These are phyloP conservation scores for Siniperca obscura DNA, from an alignment of 2,797 vertebrate species.

Conservation along the genomic window DNA sequence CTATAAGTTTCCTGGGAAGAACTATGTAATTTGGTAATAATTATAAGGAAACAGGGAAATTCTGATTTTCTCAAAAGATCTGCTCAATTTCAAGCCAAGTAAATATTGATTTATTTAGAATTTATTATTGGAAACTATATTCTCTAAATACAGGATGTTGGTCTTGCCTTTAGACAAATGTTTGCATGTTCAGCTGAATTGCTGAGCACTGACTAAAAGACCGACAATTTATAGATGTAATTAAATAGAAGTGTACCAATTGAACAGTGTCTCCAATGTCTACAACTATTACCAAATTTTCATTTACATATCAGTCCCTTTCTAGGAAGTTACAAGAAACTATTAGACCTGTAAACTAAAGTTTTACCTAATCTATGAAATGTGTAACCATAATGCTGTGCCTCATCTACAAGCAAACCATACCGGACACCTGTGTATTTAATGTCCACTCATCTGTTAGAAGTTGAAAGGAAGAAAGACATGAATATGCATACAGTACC, in stretches of 20 bases:
- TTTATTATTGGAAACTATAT: not conserved
- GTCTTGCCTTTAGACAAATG: not conserved
- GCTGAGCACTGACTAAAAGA: not conserved
- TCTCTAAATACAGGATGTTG: not conserved
- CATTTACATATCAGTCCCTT: not conserved
- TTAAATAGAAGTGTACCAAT: not conserved
- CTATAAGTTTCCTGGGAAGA: not conserved
- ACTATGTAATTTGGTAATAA: not conserved
- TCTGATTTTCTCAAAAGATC: not conserved
- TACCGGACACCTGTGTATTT: not conserved
- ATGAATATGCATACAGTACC: not conserved
- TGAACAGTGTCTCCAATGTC: no score
- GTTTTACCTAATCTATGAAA: not conserved
- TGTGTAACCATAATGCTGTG: not conserved
- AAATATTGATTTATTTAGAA: not conserved
- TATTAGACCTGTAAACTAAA: not conserved
- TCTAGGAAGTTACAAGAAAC: not conserved
- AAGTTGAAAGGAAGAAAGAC: not conserved
- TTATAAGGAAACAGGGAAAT: not conserved
- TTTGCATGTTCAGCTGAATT: not conserved
- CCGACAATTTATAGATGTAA: no score
- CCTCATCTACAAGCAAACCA: not conserved
- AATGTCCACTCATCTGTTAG: not conserved
- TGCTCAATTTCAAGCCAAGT: not conserved
- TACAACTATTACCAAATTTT: no score